These are phyloP conservation scores for Himalopsyche phryganea DNA, from an alignment of 1,140 invertebrate genomes.

Conservation along the genomic window DNA sequence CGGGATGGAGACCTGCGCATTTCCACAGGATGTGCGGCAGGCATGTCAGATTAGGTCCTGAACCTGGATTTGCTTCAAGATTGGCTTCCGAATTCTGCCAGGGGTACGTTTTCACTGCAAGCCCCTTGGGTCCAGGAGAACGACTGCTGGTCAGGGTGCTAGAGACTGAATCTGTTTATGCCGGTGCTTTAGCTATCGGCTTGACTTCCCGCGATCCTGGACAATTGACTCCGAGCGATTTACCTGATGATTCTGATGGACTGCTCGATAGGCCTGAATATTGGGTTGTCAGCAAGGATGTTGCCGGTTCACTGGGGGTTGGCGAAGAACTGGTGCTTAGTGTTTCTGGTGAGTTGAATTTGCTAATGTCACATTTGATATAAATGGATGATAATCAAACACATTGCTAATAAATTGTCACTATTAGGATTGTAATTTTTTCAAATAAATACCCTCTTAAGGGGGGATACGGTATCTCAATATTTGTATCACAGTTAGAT, in stretches of 20 bases:
- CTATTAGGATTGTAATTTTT: too few species aligned
- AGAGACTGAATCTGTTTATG: conserved; percentile 78
- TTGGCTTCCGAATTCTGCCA: conserved; percentile 86
- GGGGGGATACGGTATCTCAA: too few species aligned
- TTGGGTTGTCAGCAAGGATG: conserved; percentile 94
- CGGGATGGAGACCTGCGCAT: conserved; percentile 62
- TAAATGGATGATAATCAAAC: too few species aligned
- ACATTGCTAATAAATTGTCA: too few species aligned
- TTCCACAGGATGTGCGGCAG: conserved; percentile 77
- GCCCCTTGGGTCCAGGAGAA: conserved; percentile 81
- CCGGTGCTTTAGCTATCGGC: conserved; percentile 86
- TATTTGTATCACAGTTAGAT: too few species aligned
- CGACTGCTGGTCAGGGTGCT: conserved; percentile 83
- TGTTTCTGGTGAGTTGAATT: conserved; percentile 54
- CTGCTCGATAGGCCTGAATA: conserved; percentile 93
- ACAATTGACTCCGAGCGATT: conserved; percentile 64
- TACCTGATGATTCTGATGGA: conserved; percentile 91
- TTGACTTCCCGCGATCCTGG: conserved; percentile 90
- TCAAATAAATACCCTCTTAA: too few species aligned
- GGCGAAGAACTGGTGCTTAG: conserved; percentile 91
- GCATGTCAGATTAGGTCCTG: conserved; percentile 78
- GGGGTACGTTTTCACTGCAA: conserved; percentile 88
- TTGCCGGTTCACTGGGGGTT: conserved; percentile 74
- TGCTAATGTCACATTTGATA: too few species aligned
- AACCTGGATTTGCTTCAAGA: conserved; percentile 76